Base-by-base conservation (phyloP, 2,888 invertebrate species). In the Orchesella flavescens region DNA sequence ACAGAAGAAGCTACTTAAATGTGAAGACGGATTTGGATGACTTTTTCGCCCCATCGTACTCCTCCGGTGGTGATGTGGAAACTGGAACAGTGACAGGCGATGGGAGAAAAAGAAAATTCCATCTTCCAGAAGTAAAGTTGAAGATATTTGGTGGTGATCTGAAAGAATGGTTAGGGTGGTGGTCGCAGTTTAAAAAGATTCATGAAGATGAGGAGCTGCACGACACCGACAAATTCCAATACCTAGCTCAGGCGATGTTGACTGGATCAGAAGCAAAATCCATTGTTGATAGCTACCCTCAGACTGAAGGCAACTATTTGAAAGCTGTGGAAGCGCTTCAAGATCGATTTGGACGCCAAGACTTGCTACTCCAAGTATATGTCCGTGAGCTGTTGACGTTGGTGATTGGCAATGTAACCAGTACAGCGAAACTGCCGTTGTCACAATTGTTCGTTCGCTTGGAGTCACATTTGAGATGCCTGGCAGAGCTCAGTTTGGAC, bases 361-460 rank as follows among this genome's bases (percentile, higher is more conserved):
- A 63, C 63, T 34, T 46, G 46, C 46, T 74, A n/a, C 13, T 74
- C 3, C 44, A 74, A 15, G 74, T 74, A 10, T 74, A 74, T 17
- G 5, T 75, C 2, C n/a, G 75, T 0, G 61, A 75, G 24, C 23
- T 75, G 0, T n/a, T 65, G 7, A 43, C 49, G 12, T 19, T 75
- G 12, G 65, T 75, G n/a, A 75, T 75, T 3, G n/a, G 12, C 0
- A 75, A 75, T 24, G 75, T 55, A 0, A 44, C 9, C 1, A 1
- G 53, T 9, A 65, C 65, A n/a, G 53, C 23, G 13, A 75, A 65
- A 19, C 0, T 65, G 2, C 65, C 75, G 3, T 7, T 75, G 1
- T 13, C 13, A 4, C 49, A 17, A 0, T 15, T 75, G 13, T 49
- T n/a, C 10, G 4, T 63, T 0, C 23, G 65, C 0, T 5, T 75